Evolutionary conservation across 2,888 invertebrate genomes (phyloP), one percentile per base, ranked within the genome.

Genomic region (Habrosyne pyritoides): DNA sequence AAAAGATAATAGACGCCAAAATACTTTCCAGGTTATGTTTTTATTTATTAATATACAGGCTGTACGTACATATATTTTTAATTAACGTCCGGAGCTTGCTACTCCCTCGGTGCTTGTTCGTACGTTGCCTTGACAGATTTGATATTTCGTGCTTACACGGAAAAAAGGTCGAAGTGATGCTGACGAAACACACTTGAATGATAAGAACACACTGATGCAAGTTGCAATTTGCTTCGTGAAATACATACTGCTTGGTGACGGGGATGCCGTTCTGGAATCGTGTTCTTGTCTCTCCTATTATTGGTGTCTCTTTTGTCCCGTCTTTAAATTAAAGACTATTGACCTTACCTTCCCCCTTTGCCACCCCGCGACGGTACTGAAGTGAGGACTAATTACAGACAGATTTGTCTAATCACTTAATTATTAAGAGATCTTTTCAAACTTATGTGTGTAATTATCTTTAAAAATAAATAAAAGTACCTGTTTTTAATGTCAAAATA

Each of bases 281-380:
- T 77, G 69, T 79, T 84, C 83, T 79, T 77, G 78, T 78, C 79
- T 75, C 68, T 82, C 71, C 80, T 82, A 85, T 85, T 85, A 86
- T 86, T 82, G 83, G 83, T 77, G 83, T 84, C 80, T 79, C 81
- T 80, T 88, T 89, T 87, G 84, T 86, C 76, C 82, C 61, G 71
- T 77, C 78, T 85, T 82, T 84, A 85, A 88, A 89, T 89, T 88
- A 89, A 86, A 89, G 86, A 84, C 81, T 83, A 81, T 83, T 81
- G 83, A 83, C 82, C 83, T 80, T 79, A 83, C 83, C 83, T 84
- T 87, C 83, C 83, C 79, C 78, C 79, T 73, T 77, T 61, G 64
- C 63, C 57, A 54, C 69, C 66, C n/a, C n/a, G n/a, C 68, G 63
- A 59, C 70, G 65, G 59, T 53, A 61, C 62, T 53, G 8, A 18